phyloP scores from a whole-genome alignment of 2,113 vertebrate genomes.

The Smithornis capensis region DNA sequence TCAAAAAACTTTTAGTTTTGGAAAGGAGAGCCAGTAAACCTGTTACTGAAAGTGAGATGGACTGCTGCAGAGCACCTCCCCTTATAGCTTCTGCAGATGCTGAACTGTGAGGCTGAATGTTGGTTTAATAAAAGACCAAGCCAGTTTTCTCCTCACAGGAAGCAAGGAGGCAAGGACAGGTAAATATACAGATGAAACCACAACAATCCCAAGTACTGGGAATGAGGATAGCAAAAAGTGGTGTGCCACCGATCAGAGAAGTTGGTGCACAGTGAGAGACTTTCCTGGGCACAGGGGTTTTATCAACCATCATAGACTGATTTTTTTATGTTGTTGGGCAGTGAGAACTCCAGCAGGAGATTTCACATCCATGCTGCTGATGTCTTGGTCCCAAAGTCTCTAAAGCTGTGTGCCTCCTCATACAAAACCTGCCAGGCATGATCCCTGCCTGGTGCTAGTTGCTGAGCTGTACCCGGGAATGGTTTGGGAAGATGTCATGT shows the following conservation, averaged over 20 bases:
- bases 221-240: background rate
- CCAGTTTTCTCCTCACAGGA: background rate
- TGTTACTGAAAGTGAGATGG: background rate
- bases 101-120: background rate
- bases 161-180: background rate
- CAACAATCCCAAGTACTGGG: background rate
- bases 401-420: rapidly evolving
- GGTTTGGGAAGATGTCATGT: background rate
- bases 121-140: background rate
- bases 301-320: background rate
- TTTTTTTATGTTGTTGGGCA: background rate
- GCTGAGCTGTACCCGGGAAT: background rate
- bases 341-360: background rate
- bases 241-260: background rate
- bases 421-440: background rate
- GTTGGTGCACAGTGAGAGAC: background rate
- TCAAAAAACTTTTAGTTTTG: background rate
- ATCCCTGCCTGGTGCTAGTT: background rate
- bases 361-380: background rate
- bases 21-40: background rate
- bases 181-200: background rate
- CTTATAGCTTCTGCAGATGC: background rate
- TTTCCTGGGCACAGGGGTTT: background rate
- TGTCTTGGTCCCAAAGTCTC: background rate
- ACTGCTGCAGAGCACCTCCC: background rate